phyloP scores from a whole-genome alignment of 2,797 vertebrate genomes.

The Allobates femoralis region DNA sequence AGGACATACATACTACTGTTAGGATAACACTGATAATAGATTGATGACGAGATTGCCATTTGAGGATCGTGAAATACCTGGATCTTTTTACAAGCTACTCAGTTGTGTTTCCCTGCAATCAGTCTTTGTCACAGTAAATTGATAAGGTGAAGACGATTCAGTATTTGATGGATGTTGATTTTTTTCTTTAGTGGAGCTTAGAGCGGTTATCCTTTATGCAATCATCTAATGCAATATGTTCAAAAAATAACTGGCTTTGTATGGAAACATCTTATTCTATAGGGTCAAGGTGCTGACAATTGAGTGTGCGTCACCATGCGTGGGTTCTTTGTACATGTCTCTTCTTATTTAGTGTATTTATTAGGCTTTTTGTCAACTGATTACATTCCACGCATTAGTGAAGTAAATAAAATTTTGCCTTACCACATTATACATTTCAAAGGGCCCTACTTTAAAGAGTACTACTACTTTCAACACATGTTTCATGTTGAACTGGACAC shows the following conservation, averaged over 20 bases:
- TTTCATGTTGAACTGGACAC: no score
- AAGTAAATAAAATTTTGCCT: neutral
- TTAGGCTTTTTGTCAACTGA: neutral
- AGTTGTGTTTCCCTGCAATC: conserved; percentile 29
- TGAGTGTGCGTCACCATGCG: neutral
- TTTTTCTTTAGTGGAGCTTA: neutral
- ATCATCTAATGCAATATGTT: neutral
- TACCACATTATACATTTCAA: neutral
- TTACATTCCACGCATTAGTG: neutral
- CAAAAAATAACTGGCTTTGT: neutral
- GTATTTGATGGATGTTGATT: conserved; percentile 15
- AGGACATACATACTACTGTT: neutral
- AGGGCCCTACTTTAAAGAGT: no score
- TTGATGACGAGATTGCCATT: conserved; percentile 20
- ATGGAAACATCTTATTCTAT: neutral
- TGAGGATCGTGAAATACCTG: conserved; percentile 33
- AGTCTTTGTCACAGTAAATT: conserved; percentile 35
- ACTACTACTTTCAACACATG: no score
- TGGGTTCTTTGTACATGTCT: neutral
- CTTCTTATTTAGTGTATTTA: neutral
- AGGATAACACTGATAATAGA: conserved; percentile 24
- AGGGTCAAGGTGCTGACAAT: neutral
- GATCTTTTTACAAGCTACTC: conserved; percentile 13
- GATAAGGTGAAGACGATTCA: conserved; percentile 33
- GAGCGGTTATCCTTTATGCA: neutral